Base-by-base conservation (phyloP, 2,888 invertebrate species). In the Noctua pronuba region DNA sequence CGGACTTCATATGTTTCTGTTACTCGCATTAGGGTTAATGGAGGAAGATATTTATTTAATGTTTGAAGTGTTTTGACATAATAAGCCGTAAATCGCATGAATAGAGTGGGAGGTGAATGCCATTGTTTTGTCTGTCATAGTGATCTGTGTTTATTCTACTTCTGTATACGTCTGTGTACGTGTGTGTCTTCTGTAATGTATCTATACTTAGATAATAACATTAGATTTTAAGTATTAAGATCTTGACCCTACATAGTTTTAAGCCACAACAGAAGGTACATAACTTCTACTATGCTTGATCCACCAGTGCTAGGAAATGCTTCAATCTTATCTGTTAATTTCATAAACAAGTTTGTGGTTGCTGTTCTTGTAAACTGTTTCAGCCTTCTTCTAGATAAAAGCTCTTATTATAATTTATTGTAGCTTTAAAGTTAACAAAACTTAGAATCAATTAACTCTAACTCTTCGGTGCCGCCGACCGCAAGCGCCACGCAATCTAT, bases 401-500 rank as follows among this genome's bases (percentile, higher is more conserved):
- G 44, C 35, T 49, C 11, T 46, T 2, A 71, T 10, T 21, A 24
- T 11, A n/a, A 24, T n/a, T n/a, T n/a, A n/a, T 41, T 55, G 18
- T 28, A 52, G 49, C 46, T 41, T 21, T 16, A 16, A 46, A 18
- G 13, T 24, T 41, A 11, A 67, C 49, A 31, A 52, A 73, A 55
- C 13, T 49, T 35, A 55, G 31, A 55, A 68, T 80, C 60, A 62
- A 73, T 71, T 66, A 74, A 73, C 58, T 49, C 2, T 73, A 66
- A 65, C 38, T 28, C 35, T 6, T 49, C 67, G 49, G 82, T 88
- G 88, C 77, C 72, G 69, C 64, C 73, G 60, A 73, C 66, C 82
- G 28, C 76, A 77, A 81, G 67, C 52, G 44, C 83, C 75, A 79
- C 87, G 83, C 92, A 94, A 95, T 95, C 95, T 96, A 95, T 95